A percentile compares a stretch with the other conserved stretches of the same genome.
These are phyloP conservation scores for Nomada ruficornis DNA, from an alignment of 2,888 invertebrate species.

Conservation along the genomic window DNA sequence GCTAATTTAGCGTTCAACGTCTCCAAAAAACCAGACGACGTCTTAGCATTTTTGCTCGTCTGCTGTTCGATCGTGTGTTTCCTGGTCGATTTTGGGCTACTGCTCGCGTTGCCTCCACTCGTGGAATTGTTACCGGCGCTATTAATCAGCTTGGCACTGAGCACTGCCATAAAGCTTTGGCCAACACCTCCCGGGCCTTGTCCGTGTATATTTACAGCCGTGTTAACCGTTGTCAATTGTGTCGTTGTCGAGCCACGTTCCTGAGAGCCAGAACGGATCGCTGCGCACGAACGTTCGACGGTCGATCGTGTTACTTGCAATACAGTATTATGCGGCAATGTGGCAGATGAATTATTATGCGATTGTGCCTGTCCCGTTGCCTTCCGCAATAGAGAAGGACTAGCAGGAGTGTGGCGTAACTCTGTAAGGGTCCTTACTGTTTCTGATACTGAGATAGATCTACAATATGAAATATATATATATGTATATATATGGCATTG, in stretches of 20 bases:
- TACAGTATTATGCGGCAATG: conserved; percentile 67
- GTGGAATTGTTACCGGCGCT: conserved; percentile 65
- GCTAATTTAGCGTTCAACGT: conserved; percentile 92
- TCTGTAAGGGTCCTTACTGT: conserved; percentile 94
- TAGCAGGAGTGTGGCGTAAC: conserved; percentile 93
- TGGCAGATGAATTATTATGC: conserved; percentile 57
- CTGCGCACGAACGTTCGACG: conserved; percentile 74
- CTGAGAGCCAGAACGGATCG: conserved; percentile 69
- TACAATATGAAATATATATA: conserved; percentile 54
- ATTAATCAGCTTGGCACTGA: conserved; percentile 88
- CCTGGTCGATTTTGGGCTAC: conserved; percentile 79
- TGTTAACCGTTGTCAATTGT: conserved; percentile 55
- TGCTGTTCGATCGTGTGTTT: conserved; percentile 84
- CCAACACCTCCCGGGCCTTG: conserved; percentile 86
- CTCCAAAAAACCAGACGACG: conserved; percentile 88
- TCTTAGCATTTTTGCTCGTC: conserved; percentile 85
- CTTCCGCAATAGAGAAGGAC: conserved; percentile 89
- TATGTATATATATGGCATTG: neutral
- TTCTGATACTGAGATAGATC: conserved; percentile 89
- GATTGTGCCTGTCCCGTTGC: conserved; percentile 72
- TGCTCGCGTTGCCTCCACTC: conserved; percentile 64
- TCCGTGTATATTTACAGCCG: conserved; percentile 59
- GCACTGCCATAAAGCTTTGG: conserved; percentile 88
- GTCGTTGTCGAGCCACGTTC: conserved; percentile 63
- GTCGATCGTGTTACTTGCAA: conserved; percentile 76